A percentile compares a stretch with the other conserved stretches of the same genome.
Conservation (phyloP, 2,113 vertebrate species). For the Cygnus buccinator region DNA sequence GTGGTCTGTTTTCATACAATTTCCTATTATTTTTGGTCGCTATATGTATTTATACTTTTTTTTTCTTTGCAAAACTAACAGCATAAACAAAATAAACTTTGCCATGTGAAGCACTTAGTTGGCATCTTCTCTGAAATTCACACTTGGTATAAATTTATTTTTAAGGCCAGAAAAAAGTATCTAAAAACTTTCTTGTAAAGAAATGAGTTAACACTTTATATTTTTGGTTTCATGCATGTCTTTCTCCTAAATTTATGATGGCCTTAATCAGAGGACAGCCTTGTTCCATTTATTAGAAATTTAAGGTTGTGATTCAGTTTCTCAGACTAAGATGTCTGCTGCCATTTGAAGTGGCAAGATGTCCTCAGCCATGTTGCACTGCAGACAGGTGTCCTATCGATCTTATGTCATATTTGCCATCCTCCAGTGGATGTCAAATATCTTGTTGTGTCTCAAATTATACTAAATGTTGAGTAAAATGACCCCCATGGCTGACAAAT, state of each 20-base stretch:
- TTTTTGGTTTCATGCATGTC: background rate
- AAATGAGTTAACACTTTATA: background rate
- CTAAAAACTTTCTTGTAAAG: background rate
- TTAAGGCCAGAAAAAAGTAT: background rate
- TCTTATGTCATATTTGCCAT: background rate
- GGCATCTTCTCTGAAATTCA: conserved; percentile 25
- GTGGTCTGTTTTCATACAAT: conserved; percentile 43
- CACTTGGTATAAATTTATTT: background rate
- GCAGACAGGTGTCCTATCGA: background rate
- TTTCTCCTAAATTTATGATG: background rate
- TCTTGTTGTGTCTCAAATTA: background rate
- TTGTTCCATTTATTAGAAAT: background rate
- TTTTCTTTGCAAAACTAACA: background rate
- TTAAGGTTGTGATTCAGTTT: background rate
- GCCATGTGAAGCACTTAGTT: background rate
- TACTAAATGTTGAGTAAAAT: background rate
- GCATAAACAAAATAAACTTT: conserved; percentile 44
- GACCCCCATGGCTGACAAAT: background rate
- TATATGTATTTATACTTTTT: background rate
- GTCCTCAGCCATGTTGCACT: too few species aligned
- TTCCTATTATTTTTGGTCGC: conserved; percentile 49
- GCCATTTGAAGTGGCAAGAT: background rate
- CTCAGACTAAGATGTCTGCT: background rate
- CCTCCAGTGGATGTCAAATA: background rate
- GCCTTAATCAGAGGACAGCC: background rate